Conservation (phyloP, 2,113 vertebrate species). For the Tychaedon coryphoeus region DNA sequence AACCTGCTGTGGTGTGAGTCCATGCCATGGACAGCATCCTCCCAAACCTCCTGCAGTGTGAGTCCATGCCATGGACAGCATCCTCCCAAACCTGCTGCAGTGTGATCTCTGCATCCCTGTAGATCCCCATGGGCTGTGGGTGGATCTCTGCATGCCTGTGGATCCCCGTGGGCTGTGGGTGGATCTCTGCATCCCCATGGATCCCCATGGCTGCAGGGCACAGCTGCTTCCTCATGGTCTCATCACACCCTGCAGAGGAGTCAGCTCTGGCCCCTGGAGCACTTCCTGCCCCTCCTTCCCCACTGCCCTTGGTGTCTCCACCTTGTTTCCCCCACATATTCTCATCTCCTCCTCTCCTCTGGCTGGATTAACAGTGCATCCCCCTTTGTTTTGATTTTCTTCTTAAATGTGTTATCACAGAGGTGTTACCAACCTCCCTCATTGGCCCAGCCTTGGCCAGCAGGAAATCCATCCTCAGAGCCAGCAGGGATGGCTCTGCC, state of each 20-base stretch:
- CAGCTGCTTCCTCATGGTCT: background rate
- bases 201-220: background rate
- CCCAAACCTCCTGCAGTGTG: no score
- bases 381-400: background rate
- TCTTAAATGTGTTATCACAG: background rate
- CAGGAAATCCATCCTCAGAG: background rate
- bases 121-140: no score
- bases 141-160: no score
- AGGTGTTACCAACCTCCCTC: accelerated
- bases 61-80: no score
- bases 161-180: background rate
- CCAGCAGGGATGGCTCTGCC: background rate
- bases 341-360: background rate
- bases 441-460: background rate
- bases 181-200: background rate
- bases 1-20: background rate
- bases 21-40: background rate
- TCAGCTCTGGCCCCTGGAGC: no score
- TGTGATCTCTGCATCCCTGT: background rate
- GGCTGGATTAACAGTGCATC: background rate
- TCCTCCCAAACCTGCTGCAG: no score
- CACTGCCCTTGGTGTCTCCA: background rate
- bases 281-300: background rate
- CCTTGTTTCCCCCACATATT: background rate
- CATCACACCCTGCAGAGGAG: background rate